These are phyloP conservation scores for Melolontha melolontha DNA, from an alignment of 2,888 invertebrate genomes.

Conservation along the genomic window DNA sequence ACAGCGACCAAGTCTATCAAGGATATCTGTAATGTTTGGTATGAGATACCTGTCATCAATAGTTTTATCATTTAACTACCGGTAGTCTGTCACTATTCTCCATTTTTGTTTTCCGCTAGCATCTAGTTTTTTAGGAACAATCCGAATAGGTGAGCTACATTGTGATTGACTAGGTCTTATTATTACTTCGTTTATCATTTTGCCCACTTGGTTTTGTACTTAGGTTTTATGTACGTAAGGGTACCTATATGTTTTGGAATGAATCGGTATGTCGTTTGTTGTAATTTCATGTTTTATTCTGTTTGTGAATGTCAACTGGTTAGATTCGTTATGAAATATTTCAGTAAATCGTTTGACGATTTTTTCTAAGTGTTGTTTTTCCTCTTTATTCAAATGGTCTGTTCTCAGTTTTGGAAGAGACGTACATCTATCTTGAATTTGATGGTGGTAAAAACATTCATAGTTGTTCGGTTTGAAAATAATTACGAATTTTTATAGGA, in stretches of 20 bases:
- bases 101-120: constrained; percentile 18
- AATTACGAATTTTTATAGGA: constrained; percentile 5
- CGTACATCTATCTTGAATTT: neutral
- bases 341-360: constrained; percentile 16
- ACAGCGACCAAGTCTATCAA: constrained; percentile 45
- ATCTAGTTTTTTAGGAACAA: constrained; percentile 7
- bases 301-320: constrained; percentile 26
- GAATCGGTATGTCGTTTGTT: constrained; percentile 18
- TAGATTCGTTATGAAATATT: constrained; percentile 20
- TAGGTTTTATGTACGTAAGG: constrained; percentile 30
- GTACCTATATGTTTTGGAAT: constrained; percentile 36
- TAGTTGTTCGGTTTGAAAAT: constrained; percentile 4
- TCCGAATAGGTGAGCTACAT: constrained; percentile 1
- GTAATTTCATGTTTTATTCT: constrained; percentile 27
- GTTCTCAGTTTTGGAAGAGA: constrained; percentile 6
- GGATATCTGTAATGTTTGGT: constrained; percentile 28
- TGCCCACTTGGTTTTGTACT: constrained; percentile 32
- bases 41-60: constrained; percentile 55
- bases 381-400: neutral
- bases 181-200: constrained; percentile 33
- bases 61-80: neutral
- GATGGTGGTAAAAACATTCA: neutral
- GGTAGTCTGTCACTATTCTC: constrained; percentile 20
- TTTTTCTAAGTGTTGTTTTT: constrained; percentile 14
- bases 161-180: constrained; percentile 26